Conservation (phyloP, 1,140 invertebrate genomes). For the Agrypnia vestita region DNA sequence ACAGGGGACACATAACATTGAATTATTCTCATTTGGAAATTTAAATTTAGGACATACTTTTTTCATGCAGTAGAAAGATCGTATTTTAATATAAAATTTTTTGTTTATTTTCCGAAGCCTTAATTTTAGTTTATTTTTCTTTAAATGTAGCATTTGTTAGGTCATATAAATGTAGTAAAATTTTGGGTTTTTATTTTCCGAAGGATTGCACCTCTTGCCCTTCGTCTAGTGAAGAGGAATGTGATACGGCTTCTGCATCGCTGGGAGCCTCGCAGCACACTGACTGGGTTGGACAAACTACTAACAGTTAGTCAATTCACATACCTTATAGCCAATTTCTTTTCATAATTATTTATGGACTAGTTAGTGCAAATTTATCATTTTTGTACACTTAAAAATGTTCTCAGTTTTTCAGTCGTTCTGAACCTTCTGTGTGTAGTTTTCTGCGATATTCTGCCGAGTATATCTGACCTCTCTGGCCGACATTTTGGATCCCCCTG, state of each 20-base stretch:
- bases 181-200: background rate
- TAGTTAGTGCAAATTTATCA: background rate
- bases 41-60: too few species aligned
- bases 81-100: too few species aligned
- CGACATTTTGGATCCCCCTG: too few species aligned
- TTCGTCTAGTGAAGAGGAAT: constrained; percentile 76
- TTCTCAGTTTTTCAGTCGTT: background rate
- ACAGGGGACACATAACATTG: too few species aligned
- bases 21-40: too few species aligned
- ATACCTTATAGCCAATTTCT: too few species aligned
- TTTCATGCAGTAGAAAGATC: too few species aligned
- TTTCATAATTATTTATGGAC: background rate
- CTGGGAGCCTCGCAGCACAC: constrained; percentile 71
- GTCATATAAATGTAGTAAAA: too few species aligned
- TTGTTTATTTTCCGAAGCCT: background rate
- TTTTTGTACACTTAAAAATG: background rate
- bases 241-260: constrained; percentile 79
- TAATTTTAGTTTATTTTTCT: background rate
- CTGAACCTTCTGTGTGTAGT: too few species aligned
- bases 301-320: constrained; percentile 81
- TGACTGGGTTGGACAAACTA: constrained; percentile 89
- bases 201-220: constrained; percentile 42
- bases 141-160: background rate
- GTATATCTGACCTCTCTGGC: too few species aligned
- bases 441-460: too few species aligned